These are phyloP conservation scores for Antrozous pallidus DNA, from an alignment of 2,797 vertebrate species.

Conservation along the genomic window DNA sequence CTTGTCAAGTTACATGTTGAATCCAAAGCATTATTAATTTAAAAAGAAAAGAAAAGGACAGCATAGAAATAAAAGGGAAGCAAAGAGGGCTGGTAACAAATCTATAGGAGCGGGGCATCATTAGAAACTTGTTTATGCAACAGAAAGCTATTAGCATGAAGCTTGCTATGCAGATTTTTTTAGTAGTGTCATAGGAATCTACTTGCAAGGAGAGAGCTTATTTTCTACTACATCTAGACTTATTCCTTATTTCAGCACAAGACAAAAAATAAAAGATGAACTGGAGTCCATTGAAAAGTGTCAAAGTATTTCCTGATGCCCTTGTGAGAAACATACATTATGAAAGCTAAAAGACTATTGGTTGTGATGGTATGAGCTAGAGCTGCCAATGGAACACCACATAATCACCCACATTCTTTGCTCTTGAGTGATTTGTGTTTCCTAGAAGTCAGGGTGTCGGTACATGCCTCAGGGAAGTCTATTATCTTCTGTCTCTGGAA, in stretches of 20 bases:
- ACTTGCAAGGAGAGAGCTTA: conserved; percentile 27
- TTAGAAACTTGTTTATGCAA: conserved; percentile 47
- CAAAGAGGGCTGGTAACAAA: conserved; percentile 6
- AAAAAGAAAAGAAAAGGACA: neutral
- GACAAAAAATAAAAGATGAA: conserved; percentile 7
- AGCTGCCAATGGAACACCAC: neutral
- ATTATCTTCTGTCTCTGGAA: neutral
- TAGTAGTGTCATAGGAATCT: conserved; percentile 30
- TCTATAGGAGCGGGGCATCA: neutral
- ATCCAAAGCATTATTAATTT: conserved; percentile 53
- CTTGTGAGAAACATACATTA: neutral
- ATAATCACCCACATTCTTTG: neutral
- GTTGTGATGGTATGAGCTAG: neutral
- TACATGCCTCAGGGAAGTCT: neutral
- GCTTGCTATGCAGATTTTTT: conserved; percentile 53
- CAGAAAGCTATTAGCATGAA: conserved; percentile 37
- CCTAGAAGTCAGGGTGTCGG: neutral
- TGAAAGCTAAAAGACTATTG: neutral
- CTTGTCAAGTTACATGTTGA: conserved; percentile 45
- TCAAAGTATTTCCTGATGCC: neutral
- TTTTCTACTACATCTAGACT: conserved; percentile 14
- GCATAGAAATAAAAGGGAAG: conserved; percentile 37
- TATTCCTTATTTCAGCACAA: conserved; percentile 26
- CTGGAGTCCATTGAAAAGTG: neutral
- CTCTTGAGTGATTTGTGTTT: neutral